Percentiles rank a stretch among this genome's conserved stretches.
These are phyloP conservation scores for Terebella lapidaria DNA, from an alignment of 2,888 invertebrate species.

Conservation along the genomic window DNA sequence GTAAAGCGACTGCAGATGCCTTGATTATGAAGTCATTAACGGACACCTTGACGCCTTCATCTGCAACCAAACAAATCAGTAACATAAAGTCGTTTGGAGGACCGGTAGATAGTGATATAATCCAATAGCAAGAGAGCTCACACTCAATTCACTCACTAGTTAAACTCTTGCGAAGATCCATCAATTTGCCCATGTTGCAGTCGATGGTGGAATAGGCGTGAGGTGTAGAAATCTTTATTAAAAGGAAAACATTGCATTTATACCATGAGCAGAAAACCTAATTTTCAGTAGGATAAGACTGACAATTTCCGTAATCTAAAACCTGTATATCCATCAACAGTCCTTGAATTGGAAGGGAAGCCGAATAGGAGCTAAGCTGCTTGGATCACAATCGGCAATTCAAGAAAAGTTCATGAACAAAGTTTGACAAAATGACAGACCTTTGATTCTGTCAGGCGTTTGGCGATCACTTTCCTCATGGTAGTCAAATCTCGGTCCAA, in stretches of 20 bases:
- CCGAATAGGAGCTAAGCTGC: too few species aligned
- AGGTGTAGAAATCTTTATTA: constrained; percentile 61
- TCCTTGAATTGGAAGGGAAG: too few species aligned
- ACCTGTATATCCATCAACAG: too few species aligned
- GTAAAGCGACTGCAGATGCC: constrained; percentile 61
- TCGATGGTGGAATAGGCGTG: constrained; percentile 63
- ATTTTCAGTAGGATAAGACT: too few species aligned
- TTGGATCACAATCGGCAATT: too few species aligned
- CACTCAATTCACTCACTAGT: constrained; percentile 34
- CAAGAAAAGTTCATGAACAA: not conserved
- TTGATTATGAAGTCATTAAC: constrained; percentile 67
- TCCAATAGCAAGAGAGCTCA: too few species aligned
- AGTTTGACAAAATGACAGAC: constrained; percentile 24
- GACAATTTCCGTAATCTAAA: too few species aligned
- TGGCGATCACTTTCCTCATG: constrained; percentile 64
- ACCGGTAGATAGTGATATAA: not conserved
- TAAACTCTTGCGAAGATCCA: constrained; percentile 58
- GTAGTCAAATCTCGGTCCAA: constrained; percentile 60
- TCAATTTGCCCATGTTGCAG: constrained; percentile 58
- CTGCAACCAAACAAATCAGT: constrained; percentile 15
- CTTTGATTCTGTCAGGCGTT: constrained; percentile 64
- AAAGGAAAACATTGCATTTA: too few species aligned
- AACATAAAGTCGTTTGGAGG: not conserved
- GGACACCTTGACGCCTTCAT: constrained; percentile 60
- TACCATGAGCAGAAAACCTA: too few species aligned